Percentiles rank a stretch among this genome's conserved stretches.
Conservation (phyloP, 2,888 invertebrate genomes). For the Lymantria dispar region DNA sequence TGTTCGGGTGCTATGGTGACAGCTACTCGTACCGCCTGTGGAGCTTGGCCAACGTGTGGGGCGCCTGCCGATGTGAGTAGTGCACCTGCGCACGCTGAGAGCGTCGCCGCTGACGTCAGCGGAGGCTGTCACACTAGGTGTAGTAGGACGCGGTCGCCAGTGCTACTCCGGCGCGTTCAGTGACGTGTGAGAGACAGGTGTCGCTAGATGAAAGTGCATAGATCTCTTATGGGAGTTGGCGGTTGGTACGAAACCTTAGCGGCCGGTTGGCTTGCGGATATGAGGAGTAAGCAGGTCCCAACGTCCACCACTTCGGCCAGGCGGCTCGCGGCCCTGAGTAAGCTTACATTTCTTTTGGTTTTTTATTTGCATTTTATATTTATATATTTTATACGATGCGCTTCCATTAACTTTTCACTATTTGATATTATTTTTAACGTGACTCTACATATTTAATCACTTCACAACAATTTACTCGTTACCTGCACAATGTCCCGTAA, state of each 20-base stretch:
- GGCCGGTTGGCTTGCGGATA: slow-evolving; percentile 78
- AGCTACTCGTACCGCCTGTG: slow-evolving; percentile 89
- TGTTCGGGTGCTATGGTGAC: slow-evolving; percentile 88
- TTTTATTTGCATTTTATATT: slow-evolving; percentile 65
- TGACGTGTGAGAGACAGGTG: slow-evolving; percentile 62
- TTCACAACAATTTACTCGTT: too few relatives aligned
- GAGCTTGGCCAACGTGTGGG: slow-evolving; percentile 90
- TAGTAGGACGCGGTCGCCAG: slow-evolving; percentile 48
- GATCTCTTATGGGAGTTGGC: slow-evolving; percentile 78
- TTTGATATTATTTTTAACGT: too few relatives aligned
- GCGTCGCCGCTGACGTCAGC: slow-evolving; percentile 60
- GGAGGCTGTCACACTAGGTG: slow-evolving; percentile 59
- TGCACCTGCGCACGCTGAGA: slow-evolving; percentile 44
- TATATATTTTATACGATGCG: slow-evolving; percentile 23
- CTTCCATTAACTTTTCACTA: slow-evolving; percentile 20
- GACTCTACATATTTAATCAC: too few relatives aligned
- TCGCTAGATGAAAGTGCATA: slow-evolving; percentile 77
- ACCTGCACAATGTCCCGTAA: too few relatives aligned
- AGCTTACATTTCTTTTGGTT: slow-evolving; percentile 77
- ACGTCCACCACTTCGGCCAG: slow-evolving; percentile 79
- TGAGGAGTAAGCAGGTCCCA: slow-evolving; percentile 81
- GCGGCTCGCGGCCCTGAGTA: slow-evolving; percentile 80
- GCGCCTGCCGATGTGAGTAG: slow-evolving; percentile 89
- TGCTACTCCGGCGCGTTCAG: slow-evolving; percentile 44
- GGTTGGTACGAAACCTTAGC: slow-evolving; percentile 77